Conservation (phyloP, 2,797 vertebrate genomes). For the Agapornis canus region DNA sequence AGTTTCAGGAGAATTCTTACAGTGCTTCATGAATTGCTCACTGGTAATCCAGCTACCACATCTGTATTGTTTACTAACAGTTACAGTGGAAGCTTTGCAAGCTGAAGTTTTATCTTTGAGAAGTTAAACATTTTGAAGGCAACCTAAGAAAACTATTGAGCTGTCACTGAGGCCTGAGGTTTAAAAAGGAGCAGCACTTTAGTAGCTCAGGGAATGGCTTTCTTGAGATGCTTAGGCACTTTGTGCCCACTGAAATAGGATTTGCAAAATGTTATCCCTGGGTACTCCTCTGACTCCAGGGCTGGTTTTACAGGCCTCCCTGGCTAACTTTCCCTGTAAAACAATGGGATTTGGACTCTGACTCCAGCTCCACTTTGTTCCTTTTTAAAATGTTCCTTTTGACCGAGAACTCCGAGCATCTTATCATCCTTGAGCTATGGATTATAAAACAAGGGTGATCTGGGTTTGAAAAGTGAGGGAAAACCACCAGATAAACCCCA, state of each 20-base stretch:
- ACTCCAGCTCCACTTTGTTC: neutral
- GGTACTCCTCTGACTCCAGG: neutral
- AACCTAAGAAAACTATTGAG: neutral
- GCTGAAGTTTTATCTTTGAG: constrained; percentile 20
- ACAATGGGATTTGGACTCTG: neutral
- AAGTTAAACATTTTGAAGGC: constrained; percentile 13
- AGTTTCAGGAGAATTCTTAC: neutral
- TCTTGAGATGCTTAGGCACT: neutral
- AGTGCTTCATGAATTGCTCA: neutral
- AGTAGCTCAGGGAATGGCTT: neutral
- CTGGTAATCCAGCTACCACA: neutral
- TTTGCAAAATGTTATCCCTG: neutral
- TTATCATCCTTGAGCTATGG: neutral
- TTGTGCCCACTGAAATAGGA: neutral
- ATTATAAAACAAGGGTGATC: neutral
- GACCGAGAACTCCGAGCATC: neutral
- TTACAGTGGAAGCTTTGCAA: constrained; percentile 7
- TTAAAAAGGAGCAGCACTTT: neutral
- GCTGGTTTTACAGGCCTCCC: neutral
- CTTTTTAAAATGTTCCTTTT: neutral
- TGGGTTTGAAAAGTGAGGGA: neutral
- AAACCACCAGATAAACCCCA: neutral
- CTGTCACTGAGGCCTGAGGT: neutral
- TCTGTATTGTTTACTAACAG: constrained; percentile 42
- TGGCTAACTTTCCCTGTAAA: neutral